Conservation (phyloP, 2,888 invertebrate genomes). For the Melanargia galathea region DNA sequence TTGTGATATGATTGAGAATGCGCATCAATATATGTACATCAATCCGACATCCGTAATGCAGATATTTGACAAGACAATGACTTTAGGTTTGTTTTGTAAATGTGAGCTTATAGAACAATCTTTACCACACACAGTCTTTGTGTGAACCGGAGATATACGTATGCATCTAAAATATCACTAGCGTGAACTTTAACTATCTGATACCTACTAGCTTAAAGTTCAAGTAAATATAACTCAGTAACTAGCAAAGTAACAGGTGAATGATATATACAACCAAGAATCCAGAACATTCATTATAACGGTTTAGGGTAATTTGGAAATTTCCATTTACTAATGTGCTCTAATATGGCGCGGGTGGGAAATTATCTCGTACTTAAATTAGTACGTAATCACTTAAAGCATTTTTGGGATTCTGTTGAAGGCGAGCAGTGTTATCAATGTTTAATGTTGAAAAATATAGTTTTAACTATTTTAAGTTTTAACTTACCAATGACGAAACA, state of each 20-base stretch:
- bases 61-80: slow-evolving; percentile 1
- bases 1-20: neutral
- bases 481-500: neutral
- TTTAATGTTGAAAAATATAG: neutral
- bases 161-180: no score
- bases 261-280: neutral
- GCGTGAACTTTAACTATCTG: slow-evolving; percentile 1
- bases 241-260: neutral
- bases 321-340: no score
- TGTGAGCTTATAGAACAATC: neutral
- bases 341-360: no score
- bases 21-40: neutral
- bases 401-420: neutral
- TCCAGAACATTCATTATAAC: neutral
- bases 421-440: neutral
- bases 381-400: no score
- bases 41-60: neutral
- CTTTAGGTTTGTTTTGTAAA: neutral
- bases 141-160: no score
- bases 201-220: neutral
- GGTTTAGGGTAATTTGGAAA: no score
- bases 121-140: no score
- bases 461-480: no score
- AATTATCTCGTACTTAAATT: no score
- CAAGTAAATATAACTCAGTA: slow-evolving; percentile 10